These are phyloP conservation scores for Phenacoccus solenopsis DNA, from an alignment of 1,140 invertebrate genomes.

Conservation along the genomic window DNA sequence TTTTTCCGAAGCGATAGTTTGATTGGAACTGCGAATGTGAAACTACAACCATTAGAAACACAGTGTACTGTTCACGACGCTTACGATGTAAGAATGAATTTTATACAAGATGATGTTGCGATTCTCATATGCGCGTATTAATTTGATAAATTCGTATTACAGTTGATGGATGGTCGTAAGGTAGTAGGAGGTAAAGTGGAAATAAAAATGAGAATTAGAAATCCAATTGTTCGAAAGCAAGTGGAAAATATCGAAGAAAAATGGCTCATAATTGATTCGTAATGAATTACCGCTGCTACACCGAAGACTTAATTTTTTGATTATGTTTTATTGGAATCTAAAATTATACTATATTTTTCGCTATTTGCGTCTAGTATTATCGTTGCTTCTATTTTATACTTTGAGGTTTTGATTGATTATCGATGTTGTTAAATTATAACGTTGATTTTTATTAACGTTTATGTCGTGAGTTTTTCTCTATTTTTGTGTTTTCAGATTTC, in stretches of 20 bases:
- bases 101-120: neutral
- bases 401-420: no score
- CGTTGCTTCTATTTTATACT: no score
- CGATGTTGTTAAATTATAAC: no score
- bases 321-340: no score
- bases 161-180: slow-evolving; percentile 83
- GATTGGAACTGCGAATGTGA: slow-evolving; percentile 72
- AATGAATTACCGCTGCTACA: no score
- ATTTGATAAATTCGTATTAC: slow-evolving; percentile 30
- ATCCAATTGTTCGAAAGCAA: slow-evolving; percentile 80
- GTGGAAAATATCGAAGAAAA: slow-evolving; percentile 81
- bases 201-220: slow-evolving; percentile 76
- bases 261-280: slow-evolving; percentile 68
- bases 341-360: no score
- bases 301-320: no score
- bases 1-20: slow-evolving; percentile 75
- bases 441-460: no score
- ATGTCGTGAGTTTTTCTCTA: no score
- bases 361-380: no score
- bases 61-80: slow-evolving; percentile 79
- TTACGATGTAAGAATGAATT: slow-evolving; percentile 61
- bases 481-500: no score
- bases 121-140: slow-evolving; percentile 9
- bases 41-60: slow-evolving; percentile 71
- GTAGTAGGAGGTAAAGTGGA: slow-evolving; percentile 80